These are phyloP conservation scores for Desmodus rotundus DNA, from an alignment of 2,113 vertebrate species.

Conservation along the genomic window DNA sequence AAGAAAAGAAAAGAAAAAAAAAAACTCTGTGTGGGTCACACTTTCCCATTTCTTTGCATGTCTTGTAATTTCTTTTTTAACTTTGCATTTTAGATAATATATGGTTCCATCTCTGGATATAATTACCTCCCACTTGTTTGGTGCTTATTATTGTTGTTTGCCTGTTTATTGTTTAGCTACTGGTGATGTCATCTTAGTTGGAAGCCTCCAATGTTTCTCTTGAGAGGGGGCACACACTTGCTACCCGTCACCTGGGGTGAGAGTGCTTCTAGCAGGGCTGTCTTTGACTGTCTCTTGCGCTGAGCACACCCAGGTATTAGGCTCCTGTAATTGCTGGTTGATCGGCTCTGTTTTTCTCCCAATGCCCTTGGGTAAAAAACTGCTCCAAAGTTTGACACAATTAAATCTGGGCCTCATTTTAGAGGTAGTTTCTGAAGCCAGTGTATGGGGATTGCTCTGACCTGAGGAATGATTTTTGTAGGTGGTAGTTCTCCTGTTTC, in stretches of 20 bases:
- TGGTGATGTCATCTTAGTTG: background rate
- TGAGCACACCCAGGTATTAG: background rate
- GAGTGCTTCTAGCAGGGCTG: background rate
- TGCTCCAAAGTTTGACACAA: background rate
- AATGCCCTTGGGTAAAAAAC: background rate
- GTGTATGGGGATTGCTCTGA: background rate
- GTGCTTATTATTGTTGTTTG: background rate
- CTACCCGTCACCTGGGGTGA: background rate
- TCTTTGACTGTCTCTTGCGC: background rate
- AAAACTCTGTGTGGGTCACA: background rate
- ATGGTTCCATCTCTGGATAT: background rate
- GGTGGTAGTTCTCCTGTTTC: background rate
- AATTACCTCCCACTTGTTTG: background rate
- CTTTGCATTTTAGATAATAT: background rate
- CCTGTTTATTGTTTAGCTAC: background rate
- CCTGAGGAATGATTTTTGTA: background rate
- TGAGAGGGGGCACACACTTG: background rate
- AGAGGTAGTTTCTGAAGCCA: background rate
- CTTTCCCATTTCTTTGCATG: background rate
- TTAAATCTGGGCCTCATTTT: background rate
- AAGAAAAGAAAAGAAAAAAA: too few relatives aligned
- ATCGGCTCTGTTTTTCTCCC: background rate
- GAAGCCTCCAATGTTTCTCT: background rate
- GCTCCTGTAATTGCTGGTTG: background rate
- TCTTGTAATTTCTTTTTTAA: background rate